Evolutionary conservation across 2,888 invertebrate genomes (phyloP).

Genomic region (Smittia aterrima): DNA sequence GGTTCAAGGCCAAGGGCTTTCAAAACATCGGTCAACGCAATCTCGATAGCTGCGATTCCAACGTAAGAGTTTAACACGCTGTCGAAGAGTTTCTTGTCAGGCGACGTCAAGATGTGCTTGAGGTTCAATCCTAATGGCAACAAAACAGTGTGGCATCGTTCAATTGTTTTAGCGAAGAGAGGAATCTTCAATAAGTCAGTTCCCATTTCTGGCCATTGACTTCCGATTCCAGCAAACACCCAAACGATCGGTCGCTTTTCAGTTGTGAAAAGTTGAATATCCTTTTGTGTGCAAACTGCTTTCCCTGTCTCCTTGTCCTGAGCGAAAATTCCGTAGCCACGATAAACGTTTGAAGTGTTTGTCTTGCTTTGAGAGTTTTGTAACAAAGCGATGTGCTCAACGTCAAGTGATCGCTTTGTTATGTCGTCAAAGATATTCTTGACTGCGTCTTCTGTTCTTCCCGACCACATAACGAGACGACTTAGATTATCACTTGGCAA

Average conservation of each 20-base stretch:
- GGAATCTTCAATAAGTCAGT: conserved; percentile 67
- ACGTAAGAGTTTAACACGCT: conserved; percentile 64
- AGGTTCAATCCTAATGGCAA: conserved; percentile 60
- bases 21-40: conserved; percentile 60
- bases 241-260: conserved; percentile 75
- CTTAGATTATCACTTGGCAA: conserved; percentile 62
- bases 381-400: conserved; percentile 57
- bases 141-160: conserved; percentile 57
- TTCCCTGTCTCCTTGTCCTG: conserved; percentile 44
- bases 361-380: conserved; percentile 61
- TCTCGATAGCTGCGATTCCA: conserved; percentile 63
- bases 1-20: conserved; percentile 59
- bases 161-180: conserved; percentile 66
- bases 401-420: conserved; percentile 58
- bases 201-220: conserved; percentile 86
- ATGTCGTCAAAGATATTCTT: conserved; percentile 61
- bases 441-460: conserved; percentile 71
- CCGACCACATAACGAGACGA: conserved; percentile 67
- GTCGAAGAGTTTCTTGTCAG: conserved; percentile 59
- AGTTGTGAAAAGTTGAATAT: conserved; percentile 62
- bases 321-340: conserved; percentile 66
- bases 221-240: conserved; percentile 89
- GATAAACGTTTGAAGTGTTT: conserved; percentile 66
- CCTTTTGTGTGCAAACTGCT: conserved; percentile 52
- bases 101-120: conserved; percentile 58